Evolutionary conservation across 1,140 invertebrate genomes (phyloP).

Genomic region (Maniola jurtina): DNA sequence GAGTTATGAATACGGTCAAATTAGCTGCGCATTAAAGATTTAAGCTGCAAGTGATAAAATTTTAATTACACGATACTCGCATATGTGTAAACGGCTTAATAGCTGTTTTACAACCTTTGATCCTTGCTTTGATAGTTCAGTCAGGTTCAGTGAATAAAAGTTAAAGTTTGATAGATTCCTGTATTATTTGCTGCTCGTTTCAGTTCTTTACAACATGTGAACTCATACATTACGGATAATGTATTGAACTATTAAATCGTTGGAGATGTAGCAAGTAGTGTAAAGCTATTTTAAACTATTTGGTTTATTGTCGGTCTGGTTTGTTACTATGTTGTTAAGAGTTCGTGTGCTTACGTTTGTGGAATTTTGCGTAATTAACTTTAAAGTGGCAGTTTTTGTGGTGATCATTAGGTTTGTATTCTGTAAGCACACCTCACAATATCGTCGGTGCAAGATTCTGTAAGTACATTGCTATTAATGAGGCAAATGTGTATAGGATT

Average conservation of each 20-base stretch:
- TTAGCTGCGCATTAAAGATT: constrained; percentile 38
- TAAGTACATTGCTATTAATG: constrained; percentile 57
- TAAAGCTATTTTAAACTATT: constrained; percentile 27
- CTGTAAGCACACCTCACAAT: constrained; percentile 23
- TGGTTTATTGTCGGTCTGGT: constrained; percentile 16
- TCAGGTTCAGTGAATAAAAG: constrained; percentile 29
- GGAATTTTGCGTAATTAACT: constrained; percentile 75
- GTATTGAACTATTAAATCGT: background rate
- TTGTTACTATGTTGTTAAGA: constrained; percentile 60
- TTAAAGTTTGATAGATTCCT: constrained; percentile 29
- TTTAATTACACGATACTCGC: constrained; percentile 47
- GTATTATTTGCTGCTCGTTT: constrained; percentile 23
- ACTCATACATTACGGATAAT: constrained; percentile 1
- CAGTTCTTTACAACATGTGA: constrained; percentile 12
- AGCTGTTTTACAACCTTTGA: constrained; percentile 25
- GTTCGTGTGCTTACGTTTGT: constrained; percentile 48
- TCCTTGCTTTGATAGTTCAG: constrained; percentile 32
- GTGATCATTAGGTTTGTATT: constrained; percentile 48
- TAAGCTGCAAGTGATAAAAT: constrained; percentile 44
- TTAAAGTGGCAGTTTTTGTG: constrained; percentile 64
- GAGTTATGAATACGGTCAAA: constrained; percentile 38
- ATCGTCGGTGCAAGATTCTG: constrained; percentile 26
- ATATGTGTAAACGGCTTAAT: constrained; percentile 41
- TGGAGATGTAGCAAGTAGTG: constrained; percentile 21
- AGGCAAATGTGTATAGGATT: constrained; percentile 17